Evolutionary conservation across 2,888 invertebrate genomes (phyloP), one percentile per base, ranked within the genome.

Genomic region (Drosophila limbata): DNA sequence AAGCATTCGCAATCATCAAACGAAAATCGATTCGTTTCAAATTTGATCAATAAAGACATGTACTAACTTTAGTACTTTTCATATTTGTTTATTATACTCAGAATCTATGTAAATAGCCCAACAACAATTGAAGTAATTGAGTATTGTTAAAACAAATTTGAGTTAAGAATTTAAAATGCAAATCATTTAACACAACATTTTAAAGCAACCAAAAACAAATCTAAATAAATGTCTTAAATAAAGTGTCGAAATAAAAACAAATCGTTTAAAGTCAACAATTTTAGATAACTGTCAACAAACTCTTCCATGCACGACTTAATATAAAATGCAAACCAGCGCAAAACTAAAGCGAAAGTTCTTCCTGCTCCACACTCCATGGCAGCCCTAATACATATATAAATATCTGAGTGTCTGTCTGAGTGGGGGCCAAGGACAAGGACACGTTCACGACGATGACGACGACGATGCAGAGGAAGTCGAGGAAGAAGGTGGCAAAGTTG

Each of bases 391-490:
- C 5, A 19, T 79, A 75, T 81, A 84, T 70, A 79, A 73, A 69
- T 77, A 73, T 81, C 69, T 67, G 75, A 63, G 65, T 71, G 51
- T 77, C 57, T 68, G 61, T 62, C 63, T 74, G 83, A 79, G 82
- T 87, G 79, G 77, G 81, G 82, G 88, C 85, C 84, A 86, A 86
- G 86, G 90, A 75, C 85, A 85, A 85, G 89, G 89, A 86, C 86
- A 89, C 73, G 80, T 73, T 73, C 64, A 80, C 84, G 88, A 84
- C 81, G 66, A 59, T 37, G 63, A 52, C 39, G 52, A 60, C 40
- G 52, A 56, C 35, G 62, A 45, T 35, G 77, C 57, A 68, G 71
- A 65, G 66, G 62, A 77, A 69, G 82, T 71, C 73, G 87, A 86
- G 25, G 25, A 25, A 25, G 87, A 71, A 88, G 72, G 73, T 77